Base-by-base conservation (phyloP, 1,140 invertebrate species). In the Cephus cinctus region DNA sequence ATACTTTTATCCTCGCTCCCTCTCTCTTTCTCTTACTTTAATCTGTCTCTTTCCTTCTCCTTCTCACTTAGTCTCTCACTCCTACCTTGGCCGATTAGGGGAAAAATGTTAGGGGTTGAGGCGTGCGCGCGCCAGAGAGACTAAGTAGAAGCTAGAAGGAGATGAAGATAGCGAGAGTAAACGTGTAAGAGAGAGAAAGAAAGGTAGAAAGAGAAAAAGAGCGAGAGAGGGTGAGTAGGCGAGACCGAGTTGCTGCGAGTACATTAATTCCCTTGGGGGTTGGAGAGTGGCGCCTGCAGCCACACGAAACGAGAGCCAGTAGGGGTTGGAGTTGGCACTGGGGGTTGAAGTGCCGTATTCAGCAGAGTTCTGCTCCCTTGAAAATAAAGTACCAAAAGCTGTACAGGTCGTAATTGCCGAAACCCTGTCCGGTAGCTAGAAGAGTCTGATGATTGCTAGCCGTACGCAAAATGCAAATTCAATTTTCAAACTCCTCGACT, bases 391-490 rank as follows among this genome's bases (percentile, higher is more conserved):
- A 27, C 25, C 6, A n/a, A 27, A n/a, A 27, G 14, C 5, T 21
- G 35, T 23, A 35, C 44, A 27, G 20, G 32, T 27, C 9, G 23
- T 50, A 50, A 47, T 54, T 54, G 47, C 43, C 34, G 38, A 43
- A 50, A 43, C 9, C 47, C 31, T 22, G 47, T 50, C 25, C 47
- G n/a, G 41, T 11, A 25, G 15, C n/a, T 18, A 22, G 21, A 4
- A 22, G 22, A 4, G 11, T 12, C n/a, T n/a, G n/a, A n/a, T n/a
- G n/a, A n/a, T n/a, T n/a, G n/a, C n/a, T n/a, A n/a, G 9, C 5
- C 40, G 21, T 41, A 51, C 44, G 46, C 43, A 36, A 22, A 47
- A 55, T 55, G 53, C 44, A 55, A 55, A 55, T 55, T 55, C 35
- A 55, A 47, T 51, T 51, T 50, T 30, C 43, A 51, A 47, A 9